phyloP scores from a whole-genome alignment of 2,888 invertebrate genomes.

The Hypena proboscidalis region DNA sequence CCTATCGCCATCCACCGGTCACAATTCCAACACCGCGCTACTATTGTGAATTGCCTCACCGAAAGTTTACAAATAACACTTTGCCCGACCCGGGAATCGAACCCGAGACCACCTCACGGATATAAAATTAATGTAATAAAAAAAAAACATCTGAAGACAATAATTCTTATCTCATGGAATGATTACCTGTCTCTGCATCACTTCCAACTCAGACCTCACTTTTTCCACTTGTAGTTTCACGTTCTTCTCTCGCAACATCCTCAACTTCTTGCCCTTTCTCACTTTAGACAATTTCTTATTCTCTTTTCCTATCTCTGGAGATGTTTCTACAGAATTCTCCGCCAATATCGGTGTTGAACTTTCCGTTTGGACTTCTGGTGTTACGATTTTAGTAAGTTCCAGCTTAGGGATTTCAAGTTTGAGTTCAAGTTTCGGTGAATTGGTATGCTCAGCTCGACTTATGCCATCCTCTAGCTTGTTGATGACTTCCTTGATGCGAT shows the following conservation, averaged over 20 bases:
- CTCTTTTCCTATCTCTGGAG: slow-evolving; percentile 22
- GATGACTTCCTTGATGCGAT: slow-evolving; percentile 74
- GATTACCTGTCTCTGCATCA: slow-evolving; percentile 72
- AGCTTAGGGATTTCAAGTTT: slow-evolving; percentile 28
- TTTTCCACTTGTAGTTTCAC: slow-evolving; percentile 71
- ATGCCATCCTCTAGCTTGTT: slow-evolving; percentile 72
- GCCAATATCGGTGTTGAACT: slow-evolving; percentile 16
- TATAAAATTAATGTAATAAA: too few relatives aligned
- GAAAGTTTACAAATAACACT: too few relatives aligned
- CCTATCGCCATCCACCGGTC: too few relatives aligned
- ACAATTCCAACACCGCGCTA: too few relatives aligned
- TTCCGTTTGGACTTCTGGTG: slow-evolving; percentile 4
- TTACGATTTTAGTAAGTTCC: slow-evolving; percentile 20
- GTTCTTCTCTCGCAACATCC: slow-evolving; percentile 48
- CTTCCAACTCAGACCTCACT: slow-evolving; percentile 67
- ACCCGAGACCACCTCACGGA: too few relatives aligned
- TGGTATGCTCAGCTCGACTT: slow-evolving; percentile 47
- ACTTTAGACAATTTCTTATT: slow-evolving; percentile 57
- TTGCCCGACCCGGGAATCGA: too few relatives aligned
- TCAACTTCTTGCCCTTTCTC: slow-evolving; percentile 52
- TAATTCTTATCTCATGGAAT: too few relatives aligned
- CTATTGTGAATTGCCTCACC: too few relatives aligned
- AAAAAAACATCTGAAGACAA: too few relatives aligned
- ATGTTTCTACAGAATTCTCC: slow-evolving; percentile 13
- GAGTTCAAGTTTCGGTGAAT: slow-evolving; percentile 45